Conservation (phyloP, 2,797 vertebrate species). For the Hyperoplus immaculatus region DNA sequence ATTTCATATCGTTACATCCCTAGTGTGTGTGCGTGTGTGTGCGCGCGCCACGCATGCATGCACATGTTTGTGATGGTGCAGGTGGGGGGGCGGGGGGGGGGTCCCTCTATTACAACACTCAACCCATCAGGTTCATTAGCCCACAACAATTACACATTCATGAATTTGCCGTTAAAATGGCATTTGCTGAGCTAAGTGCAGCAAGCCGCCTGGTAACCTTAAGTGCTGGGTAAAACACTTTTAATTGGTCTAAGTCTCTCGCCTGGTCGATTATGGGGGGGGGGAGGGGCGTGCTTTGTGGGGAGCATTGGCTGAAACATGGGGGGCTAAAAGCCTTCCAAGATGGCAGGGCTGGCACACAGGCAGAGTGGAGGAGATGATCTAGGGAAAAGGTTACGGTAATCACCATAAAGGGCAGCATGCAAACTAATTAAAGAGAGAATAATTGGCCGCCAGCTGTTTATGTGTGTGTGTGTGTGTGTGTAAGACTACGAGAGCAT, state of each 20-base stretch:
- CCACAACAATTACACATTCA: conserved; percentile 81
- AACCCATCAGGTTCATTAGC: conserved; percentile 82
- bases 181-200: conserved; percentile 78
- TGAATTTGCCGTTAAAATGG: conserved; percentile 83
- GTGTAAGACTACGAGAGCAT: conserved; percentile 31
- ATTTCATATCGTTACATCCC: no score
- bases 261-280: conserved; percentile 77
- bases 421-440: conserved; percentile 81
- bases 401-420: conserved; percentile 82
- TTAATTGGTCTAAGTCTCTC: conserved; percentile 84
- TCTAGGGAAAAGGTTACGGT: conserved; percentile 81
- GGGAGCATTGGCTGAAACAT: conserved; percentile 56
- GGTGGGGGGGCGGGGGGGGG: conserved; percentile 51
- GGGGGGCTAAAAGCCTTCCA: conserved; percentile 73
- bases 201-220: conserved; percentile 79
- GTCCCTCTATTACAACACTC: conserved; percentile 75
- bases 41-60: background rate
- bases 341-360: conserved; percentile 66
- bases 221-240: conserved; percentile 85
- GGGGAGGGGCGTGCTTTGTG: conserved; percentile 41
- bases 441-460: conserved; percentile 81
- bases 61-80: no score
- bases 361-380: conserved; percentile 65
- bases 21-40: background rate
- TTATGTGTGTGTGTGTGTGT: conserved; percentile 67